Evolutionary conservation across 2,113 vertebrate species (phyloP), one percentile per base, ranked within the genome.

Genomic region (Poicephalus gulielmi): DNA sequence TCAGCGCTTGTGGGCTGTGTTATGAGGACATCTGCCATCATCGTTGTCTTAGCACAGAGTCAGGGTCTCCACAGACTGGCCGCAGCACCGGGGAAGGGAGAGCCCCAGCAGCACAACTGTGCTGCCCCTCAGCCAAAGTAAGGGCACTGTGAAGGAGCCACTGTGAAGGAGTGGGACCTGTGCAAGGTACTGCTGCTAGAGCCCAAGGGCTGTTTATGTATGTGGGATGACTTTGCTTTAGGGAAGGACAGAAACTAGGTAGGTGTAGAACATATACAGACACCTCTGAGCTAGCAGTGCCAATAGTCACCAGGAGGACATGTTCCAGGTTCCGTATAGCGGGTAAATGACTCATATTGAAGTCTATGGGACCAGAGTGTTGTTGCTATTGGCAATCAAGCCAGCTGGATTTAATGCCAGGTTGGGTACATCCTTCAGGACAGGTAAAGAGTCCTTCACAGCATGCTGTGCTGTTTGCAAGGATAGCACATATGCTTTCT

Each of bases 301-400:
- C 92, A 83, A 27, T 17, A 62, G 78, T 92, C 91, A 87, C 66
- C 35, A 74, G 2, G 19, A 83, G 86, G 88, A 95, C 73, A 31
- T 17, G 69, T 52, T 82, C 89, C 93, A 95, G 62, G 73, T 52
- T 78, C 35, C 9, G 1, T 60, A 83, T 60, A 75, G 89, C 55
- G 47, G 55, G 69, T 91, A 92, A 92, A 91, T 94, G 62, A 92
- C 74, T 95, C 89, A 86, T 62, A 17, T 55, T 70, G 81, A 87
- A 91, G 73, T 59, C 80, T 78, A 43, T 63, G 80, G 64, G 50
- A 87, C 59, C 28, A 81, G 50, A 91, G 49, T 66, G 71, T 86
- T 13, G 0, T 79, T 89, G 73, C 69, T 78, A 3, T 91, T 95
- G 91, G 86, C 91, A 79, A 39, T 89, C 27, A 82, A 35, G 52